Base-by-base conservation (phyloP, 1,140 invertebrate species). In the Aphaenogaster ashmeadi region DNA sequence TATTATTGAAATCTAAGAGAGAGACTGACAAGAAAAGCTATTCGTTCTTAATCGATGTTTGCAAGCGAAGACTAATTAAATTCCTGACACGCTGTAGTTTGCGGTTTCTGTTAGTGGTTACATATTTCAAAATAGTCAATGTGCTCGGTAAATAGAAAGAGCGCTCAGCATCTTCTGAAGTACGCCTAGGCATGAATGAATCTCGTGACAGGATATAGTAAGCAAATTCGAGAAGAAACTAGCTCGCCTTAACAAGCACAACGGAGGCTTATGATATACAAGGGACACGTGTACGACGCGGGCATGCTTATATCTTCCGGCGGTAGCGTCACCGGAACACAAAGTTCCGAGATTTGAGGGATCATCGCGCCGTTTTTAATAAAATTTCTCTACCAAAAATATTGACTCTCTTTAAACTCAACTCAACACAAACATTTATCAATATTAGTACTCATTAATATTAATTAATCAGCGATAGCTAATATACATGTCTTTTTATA, bases 221-320 rank as follows among this genome's bases (percentile, higher is more conserved):
- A 89, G 88, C 84, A 85, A 90, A 86, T 84, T 85, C 52, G 54
- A 88, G 72, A 74, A 88, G 64, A 54, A 67, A 64, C 72, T 52
- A 33, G 75, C 47, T 47, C 38, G 38, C 75, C 64, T 75, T 78
- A 58, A 89, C 88, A 74, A 80, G 60, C 86, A 41, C 72, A 66
- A 47, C 54, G 56, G 62, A 50, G 62, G 58, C 81, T 90, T 81
- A 88, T 87, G 75, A 89, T 89, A 91, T 88, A 91, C 88, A 91
- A 72, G 81, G 79, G 86, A 91, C 89, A 91, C 90, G 88, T 91
- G 90, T 81, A 86, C 87, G 62, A 44, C 33, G 52, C 44, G 38
- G 21, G 13, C n/a, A 33, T 91, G 90, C 91, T 91, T 91, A 88
- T 44, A 77, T 77, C 87, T 84, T 47, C 21, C 44, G 78, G 64